These are phyloP conservation scores for Callyntrura guangdongensis DNA, from an alignment of 2,888 invertebrate genomes.

Conservation along the genomic window DNA sequence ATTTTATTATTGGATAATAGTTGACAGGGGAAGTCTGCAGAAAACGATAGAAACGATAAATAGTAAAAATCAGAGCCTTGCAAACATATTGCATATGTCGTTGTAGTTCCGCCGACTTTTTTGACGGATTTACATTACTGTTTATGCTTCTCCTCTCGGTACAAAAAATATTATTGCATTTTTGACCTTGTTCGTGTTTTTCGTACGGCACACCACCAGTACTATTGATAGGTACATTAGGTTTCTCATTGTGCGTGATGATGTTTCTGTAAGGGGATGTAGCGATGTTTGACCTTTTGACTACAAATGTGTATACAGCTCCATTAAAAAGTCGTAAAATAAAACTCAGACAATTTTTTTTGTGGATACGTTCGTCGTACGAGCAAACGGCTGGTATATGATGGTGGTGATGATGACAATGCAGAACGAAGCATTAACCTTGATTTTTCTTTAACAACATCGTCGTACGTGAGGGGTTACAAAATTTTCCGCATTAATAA, in stretches of 20 bases:
- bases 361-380: not conserved
- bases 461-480: slow-evolving; percentile 9
- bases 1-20: not conserved
- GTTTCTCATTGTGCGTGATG: too few species aligned
- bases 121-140: too few species aligned
- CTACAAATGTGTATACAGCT: not conserved
- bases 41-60: not conserved
- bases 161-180: too few species aligned
- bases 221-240: too few species aligned
- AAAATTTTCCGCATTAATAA: not conserved
- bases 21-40: not conserved
- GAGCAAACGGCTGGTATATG: not conserved
- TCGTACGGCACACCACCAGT: too few species aligned
- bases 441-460: not conserved
- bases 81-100: too few species aligned
- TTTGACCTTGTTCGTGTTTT: too few species aligned
- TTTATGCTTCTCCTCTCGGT: too few species aligned
- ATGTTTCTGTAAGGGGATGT: too few species aligned
- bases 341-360: slow-evolving; percentile 17
- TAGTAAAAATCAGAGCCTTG: not conserved
- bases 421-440: slow-evolving; percentile 45
- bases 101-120: too few species aligned
- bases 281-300: not conserved
- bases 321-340: slow-evolving; percentile 44
- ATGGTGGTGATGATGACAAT: not conserved